Evolutionary conservation across 2,888 invertebrate genomes (phyloP).

Genomic region (Sphaerophoria taeniata): DNA sequence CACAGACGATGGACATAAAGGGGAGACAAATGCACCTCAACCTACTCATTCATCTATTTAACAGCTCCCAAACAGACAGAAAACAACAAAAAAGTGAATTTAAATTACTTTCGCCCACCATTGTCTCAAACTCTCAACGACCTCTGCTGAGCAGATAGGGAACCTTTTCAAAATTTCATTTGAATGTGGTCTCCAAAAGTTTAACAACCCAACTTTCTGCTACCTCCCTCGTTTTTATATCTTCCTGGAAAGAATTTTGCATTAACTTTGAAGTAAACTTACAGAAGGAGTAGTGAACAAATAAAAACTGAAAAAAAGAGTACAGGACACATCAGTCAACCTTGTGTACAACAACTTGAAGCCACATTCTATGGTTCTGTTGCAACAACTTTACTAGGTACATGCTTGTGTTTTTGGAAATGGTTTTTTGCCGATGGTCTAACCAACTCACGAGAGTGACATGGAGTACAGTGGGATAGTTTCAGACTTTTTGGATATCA

Average conservation of each 20-base stretch:
- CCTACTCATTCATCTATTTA: slow-evolving; percentile 26
- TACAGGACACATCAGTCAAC: slow-evolving; percentile 68
- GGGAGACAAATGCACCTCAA: slow-evolving; percentile 20
- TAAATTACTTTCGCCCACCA: slow-evolving; percentile 69
- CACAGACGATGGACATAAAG: neutral
- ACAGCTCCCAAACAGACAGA: slow-evolving; percentile 10
- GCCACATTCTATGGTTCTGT: slow-evolving; percentile 53
- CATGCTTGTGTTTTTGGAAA: neutral
- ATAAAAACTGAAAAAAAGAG: slow-evolving; percentile 24
- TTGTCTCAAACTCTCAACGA: slow-evolving; percentile 27
- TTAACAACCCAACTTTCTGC: slow-evolving; percentile 49
- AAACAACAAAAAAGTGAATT: slow-evolving; percentile 69
- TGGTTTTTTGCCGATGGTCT: slow-evolving; percentile 1
- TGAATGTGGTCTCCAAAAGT: slow-evolving; percentile 71
- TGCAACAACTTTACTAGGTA: neutral
- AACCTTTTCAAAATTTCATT: slow-evolving; percentile 51
- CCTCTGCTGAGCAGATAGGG: slow-evolving; percentile 16
- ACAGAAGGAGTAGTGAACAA: slow-evolving; percentile 12
- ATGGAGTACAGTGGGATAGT: neutral
- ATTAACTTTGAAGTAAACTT: slow-evolving; percentile 50
- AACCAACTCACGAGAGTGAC: neutral
- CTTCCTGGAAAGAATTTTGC: slow-evolving; percentile 32
- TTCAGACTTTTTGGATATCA: no score
- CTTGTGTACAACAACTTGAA: slow-evolving; percentile 63
- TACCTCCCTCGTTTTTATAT: neutral